phyloP scores from a whole-genome alignment of 2,888 invertebrate genomes.

The Schizotus pectinicornis region DNA sequence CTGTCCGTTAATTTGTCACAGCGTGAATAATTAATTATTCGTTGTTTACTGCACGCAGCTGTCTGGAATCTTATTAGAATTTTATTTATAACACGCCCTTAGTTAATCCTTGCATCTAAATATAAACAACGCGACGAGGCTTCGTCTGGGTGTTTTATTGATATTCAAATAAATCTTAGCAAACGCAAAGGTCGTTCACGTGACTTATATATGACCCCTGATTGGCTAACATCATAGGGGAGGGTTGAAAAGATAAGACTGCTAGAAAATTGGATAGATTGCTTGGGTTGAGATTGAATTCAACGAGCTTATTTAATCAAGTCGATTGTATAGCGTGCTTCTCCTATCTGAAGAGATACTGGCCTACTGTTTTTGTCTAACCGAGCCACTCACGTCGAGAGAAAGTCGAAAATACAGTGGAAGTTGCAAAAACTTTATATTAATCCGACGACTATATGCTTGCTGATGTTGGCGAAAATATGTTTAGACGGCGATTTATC shows the following conservation, averaged over 20 bases:
- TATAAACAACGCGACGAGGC: slow-evolving; percentile 14
- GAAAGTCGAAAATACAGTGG: slow-evolving; percentile 8
- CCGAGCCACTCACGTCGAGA: slow-evolving; percentile 5
- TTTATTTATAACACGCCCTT: slow-evolving; percentile 26
- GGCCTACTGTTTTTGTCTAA: slow-evolving; percentile 55
- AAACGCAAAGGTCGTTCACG: slow-evolving; percentile 46
- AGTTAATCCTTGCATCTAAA: slow-evolving; percentile 20
- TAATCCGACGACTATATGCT: slow-evolving; percentile 15
- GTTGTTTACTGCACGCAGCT: slow-evolving; percentile 28
- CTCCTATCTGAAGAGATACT: slow-evolving; percentile 33
- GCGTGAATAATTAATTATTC: slow-evolving; percentile 11
- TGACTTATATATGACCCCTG: slow-evolving; percentile 50
- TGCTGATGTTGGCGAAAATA: slow-evolving; percentile 35
- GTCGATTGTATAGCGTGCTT: slow-evolving; percentile 42
- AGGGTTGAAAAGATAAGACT: slow-evolving; percentile 56
- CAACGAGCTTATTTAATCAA: slow-evolving; percentile 57
- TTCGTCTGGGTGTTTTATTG: slow-evolving; percentile 34
- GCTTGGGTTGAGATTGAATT: slow-evolving; percentile 56
- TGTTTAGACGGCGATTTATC: slow-evolving; percentile 36
- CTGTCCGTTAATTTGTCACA: background rate
- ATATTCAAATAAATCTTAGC: slow-evolving; percentile 47
- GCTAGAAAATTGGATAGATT: slow-evolving; percentile 59
- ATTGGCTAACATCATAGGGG: slow-evolving; percentile 55
- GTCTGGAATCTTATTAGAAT: slow-evolving; percentile 11
- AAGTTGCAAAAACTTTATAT: slow-evolving; percentile 25